Conservation (phyloP, 2,888 invertebrate species). For the Acutogordius australiensis region DNA sequence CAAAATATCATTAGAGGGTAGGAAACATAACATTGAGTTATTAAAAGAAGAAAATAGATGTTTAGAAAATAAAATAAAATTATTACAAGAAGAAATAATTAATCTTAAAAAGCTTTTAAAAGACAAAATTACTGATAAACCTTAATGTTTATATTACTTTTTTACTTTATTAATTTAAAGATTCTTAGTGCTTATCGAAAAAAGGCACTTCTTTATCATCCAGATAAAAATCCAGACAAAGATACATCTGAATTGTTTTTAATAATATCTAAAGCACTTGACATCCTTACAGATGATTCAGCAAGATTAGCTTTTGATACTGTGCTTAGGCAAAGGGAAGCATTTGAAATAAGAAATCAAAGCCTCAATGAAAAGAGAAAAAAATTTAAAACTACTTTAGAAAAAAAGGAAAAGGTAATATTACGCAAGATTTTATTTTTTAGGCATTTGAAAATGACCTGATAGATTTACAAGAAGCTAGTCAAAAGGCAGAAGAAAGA, state of each 20-base stretch:
- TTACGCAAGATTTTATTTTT: background rate
- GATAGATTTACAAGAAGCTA: background rate
- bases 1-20: background rate
- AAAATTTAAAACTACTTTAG: conserved; percentile 1
- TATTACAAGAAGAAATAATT: conserved; percentile 5
- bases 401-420: conserved; percentile 1
- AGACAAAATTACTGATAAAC: background rate
- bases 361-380: background rate
- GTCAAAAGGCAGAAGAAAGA: background rate
- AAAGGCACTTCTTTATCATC: background rate
- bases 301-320: background rate
- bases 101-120: background rate
- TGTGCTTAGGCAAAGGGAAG: background rate
- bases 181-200: background rate
- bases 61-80: conserved; percentile 7
- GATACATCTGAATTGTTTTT: conserved; percentile 9
- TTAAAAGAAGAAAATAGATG: background rate
- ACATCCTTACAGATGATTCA: conserved; percentile 1
- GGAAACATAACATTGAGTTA: background rate
- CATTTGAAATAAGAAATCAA: background rate
- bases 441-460: background rate
- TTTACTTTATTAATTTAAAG: too few species aligned
- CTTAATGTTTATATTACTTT: background rate
- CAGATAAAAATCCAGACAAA: background rate
- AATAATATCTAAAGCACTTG: conserved; percentile 8